Percentiles rank a stretch among this genome's conserved stretches.
These are phyloP conservation scores for Lota lota DNA, from an alignment of 2,113 vertebrate genomes.

Conservation along the genomic window DNA sequence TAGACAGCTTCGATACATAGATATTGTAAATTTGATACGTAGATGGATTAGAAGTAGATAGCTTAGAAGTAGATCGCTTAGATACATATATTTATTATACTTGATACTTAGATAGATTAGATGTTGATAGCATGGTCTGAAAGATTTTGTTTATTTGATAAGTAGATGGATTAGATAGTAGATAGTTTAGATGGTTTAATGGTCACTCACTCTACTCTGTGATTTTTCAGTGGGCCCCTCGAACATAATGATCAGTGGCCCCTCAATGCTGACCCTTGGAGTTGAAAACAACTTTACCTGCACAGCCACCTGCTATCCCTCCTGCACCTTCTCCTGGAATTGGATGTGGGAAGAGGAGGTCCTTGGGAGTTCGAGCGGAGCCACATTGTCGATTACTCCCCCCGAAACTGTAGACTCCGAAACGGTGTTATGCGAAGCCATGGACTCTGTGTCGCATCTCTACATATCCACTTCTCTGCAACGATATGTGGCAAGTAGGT, in stretches of 20 bases:
- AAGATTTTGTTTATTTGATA: no score
- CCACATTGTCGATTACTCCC: slow-evolving; percentile 18
- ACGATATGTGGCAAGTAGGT: not conserved
- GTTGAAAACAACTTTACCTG: slow-evolving; percentile 6
- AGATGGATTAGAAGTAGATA: no score
- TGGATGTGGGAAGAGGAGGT: not conserved
- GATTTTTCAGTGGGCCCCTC: slow-evolving; percentile 29
- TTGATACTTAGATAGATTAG: no score
- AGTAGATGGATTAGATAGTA: no score
- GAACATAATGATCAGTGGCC: slow-evolving; percentile 33
- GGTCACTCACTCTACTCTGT: no score
- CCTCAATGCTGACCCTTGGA: slow-evolving; percentile 4
- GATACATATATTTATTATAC: no score
- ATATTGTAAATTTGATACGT: no score
- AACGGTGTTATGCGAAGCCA: slow-evolving; percentile 16
- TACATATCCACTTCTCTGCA: not conserved
- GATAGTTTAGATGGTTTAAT: no score
- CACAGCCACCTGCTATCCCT: slow-evolving; percentile 15
- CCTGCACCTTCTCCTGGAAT: slow-evolving; percentile 28
- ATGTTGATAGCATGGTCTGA: no score
- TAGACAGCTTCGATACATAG: no score
- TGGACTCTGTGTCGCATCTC: slow-evolving; percentile 23
- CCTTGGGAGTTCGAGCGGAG: not conserved
- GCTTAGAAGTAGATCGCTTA: no score
- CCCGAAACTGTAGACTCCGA: not conserved